phyloP scores from a whole-genome alignment of 1,140 invertebrate genomes.

The Pinna nobilis region DNA sequence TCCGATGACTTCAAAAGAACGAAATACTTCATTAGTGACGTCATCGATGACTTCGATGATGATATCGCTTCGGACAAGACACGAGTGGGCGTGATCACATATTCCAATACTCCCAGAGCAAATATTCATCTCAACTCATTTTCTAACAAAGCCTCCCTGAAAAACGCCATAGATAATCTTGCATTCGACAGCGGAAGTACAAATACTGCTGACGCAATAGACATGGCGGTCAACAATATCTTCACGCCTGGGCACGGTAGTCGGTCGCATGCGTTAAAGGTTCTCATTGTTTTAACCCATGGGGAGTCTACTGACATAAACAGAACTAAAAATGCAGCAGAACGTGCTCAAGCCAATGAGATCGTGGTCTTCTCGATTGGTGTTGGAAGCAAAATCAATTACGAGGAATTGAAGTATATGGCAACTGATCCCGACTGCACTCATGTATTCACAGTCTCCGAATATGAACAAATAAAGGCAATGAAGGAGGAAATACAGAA shows the following conservation, averaged over 20 bases:
- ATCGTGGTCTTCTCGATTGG: conserved; percentile 55
- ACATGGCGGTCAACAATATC: conserved; percentile 30
- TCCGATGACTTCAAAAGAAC: conserved; percentile 35
- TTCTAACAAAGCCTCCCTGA: conserved; percentile 9
- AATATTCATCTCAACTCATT: conserved; percentile 34
- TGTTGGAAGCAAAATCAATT: conserved; percentile 43
- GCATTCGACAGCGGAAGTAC: conserved; percentile 42
- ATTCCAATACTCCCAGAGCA: not conserved
- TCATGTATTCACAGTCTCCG: conserved; percentile 53
- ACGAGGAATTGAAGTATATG: conserved; percentile 43
- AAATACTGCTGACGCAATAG: conserved; percentile 42
- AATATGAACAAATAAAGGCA: conserved; percentile 53
- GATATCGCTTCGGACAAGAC: conserved; percentile 28
- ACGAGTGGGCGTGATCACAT: conserved; percentile 26
- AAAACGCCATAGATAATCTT: conserved; percentile 35
- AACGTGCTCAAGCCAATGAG: conserved; percentile 33
- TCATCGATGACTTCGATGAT: conserved; percentile 31
- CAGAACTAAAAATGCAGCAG: conserved; percentile 43
- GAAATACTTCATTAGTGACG: conserved; percentile 40
- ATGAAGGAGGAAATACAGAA: conserved; percentile 58
- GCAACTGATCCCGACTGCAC: conserved; percentile 59
- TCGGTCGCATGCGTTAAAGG: conserved; percentile 40
- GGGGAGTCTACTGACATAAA: conserved; percentile 46
- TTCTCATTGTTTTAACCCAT: conserved; percentile 51
- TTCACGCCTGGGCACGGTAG: conserved; percentile 44